Conservation (phyloP, 2,888 invertebrate species). For the Gastrophysa polygoni region DNA sequence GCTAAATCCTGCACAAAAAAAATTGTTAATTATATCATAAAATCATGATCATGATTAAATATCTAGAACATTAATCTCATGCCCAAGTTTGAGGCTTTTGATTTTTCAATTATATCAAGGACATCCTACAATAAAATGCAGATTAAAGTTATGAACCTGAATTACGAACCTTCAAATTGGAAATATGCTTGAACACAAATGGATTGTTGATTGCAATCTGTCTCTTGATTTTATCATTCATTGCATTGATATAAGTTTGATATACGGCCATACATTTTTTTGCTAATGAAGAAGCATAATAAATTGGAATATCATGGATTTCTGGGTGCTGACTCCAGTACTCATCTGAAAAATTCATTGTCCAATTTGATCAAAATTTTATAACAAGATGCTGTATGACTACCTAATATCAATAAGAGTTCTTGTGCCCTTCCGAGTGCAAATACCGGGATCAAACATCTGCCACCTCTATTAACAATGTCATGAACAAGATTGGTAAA, state of each 20-base stretch:
- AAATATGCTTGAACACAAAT: conserved; percentile 97
- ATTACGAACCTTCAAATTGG: conserved; percentile 77
- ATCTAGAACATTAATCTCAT: no score
- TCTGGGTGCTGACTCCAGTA: conserved; percentile 98
- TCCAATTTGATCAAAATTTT: neutral
- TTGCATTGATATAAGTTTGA: conserved; percentile 98
- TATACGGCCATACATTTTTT: conserved; percentile 99
- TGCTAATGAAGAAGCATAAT: conserved; percentile 98
- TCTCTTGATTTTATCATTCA: conserved; percentile 96
- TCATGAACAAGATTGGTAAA: conserved; percentile 94
- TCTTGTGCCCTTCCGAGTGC: conserved; percentile 98
- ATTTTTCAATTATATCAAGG: no score
- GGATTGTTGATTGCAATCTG: conserved; percentile 99
- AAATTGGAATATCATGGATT: conserved; percentile 97
- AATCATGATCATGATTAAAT: no score
- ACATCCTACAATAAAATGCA: no score
- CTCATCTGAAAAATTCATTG: conserved; percentile 71
- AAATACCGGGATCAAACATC: conserved; percentile 98
- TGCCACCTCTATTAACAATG: conserved; percentile 95
- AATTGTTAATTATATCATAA: no score
- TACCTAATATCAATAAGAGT: conserved; percentile 75
- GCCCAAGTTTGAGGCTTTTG: no score
- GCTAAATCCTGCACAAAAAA: no score
- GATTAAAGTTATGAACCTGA: neutral
- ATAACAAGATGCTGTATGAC: neutral